These are phyloP conservation scores for Endotricha flammealis DNA, from an alignment of 2,888 invertebrate species.

Conservation along the genomic window DNA sequence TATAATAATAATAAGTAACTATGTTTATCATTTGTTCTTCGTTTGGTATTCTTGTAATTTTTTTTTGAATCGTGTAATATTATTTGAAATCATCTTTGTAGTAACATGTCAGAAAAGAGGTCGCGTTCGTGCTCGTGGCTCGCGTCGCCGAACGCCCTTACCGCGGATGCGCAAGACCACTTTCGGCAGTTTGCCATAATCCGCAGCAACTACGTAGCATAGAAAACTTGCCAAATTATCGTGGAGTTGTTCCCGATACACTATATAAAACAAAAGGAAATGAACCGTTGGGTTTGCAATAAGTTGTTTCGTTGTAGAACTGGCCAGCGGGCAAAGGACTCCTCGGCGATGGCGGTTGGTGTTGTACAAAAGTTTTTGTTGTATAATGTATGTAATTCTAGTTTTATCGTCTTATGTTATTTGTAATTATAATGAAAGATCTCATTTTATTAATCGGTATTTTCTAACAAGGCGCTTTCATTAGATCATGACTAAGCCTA, in stretches of 20 bases:
- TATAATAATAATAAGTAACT: constrained; percentile 53
- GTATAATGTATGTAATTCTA: constrained; percentile 75
- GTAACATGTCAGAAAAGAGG: constrained; percentile 3
- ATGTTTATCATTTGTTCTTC: constrained; percentile 34
- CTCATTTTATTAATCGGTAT: constrained; percentile 79
- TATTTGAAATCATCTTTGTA: not conserved
- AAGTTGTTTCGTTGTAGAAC: constrained; percentile 67
- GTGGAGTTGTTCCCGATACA: constrained; percentile 20
- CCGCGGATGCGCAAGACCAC: too few species aligned
- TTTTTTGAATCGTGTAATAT: constrained; percentile 9
- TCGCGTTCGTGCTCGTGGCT: constrained; percentile 1
- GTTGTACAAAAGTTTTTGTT: constrained; percentile 70
- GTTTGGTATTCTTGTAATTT: constrained; percentile 40
- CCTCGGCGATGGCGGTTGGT: constrained; percentile 48
- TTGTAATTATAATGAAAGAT: constrained; percentile 78
- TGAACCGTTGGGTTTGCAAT: constrained; percentile 32
- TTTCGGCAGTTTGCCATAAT: constrained; percentile 18
- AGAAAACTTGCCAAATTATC: constrained; percentile 22
- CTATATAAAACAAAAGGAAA: constrained; percentile 19
- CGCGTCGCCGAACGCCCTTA: too few species aligned
- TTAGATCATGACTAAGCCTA: constrained; percentile 78
- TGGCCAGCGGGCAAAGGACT: constrained; percentile 46
- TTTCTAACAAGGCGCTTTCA: constrained; percentile 79
- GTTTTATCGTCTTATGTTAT: constrained; percentile 75
- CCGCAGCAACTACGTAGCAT: constrained; percentile 13